Base-by-base conservation (phyloP, 2,888 invertebrate species). In the Pherbina coryleti region DNA sequence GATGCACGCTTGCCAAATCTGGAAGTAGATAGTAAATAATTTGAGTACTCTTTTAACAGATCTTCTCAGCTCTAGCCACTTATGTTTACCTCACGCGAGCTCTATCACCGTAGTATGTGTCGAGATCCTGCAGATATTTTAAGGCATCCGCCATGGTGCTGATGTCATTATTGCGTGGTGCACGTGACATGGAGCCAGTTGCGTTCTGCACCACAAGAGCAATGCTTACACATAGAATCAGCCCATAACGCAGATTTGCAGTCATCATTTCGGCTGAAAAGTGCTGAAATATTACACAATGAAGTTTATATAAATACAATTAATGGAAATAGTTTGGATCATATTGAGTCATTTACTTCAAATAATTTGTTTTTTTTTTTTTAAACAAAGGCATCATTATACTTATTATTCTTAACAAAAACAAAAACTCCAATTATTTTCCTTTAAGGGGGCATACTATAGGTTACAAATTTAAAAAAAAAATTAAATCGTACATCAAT, bases 141-240 rank as follows among this genome's bases (percentile, higher is more conserved):
- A 93, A 89, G 3, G 93, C 93, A 81, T 93, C 93, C 0, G 93
- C 93, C 91, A 93, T 92, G 83, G 92, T 92, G 78, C 91, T 91
- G 67, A 92, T 92, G 0, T 91, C 90, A 73, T 87, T 88, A 81
- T 92, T 91, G 37, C 89, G 85, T 25, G 89, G 88, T 22, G 88
- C 88, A 22, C 89, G 84, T 3, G 88, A 85, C 78, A 88, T 89
- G 3, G 86, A 86, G 31, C 88, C 88, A 72, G 86, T 82, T 60
- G 81, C 84, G 25, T 80, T 83, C 8, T 82, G 79, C 57, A 83
- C 83, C 19, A 88, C 77, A 5, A 87, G 81, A 0, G 83, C 82
- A 5, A 86, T 37, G 9, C 83, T 84, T 71, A 85, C 81, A 44
- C 25, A 74, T 37, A 85, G 67, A 60, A 86, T 82, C 71, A 86